A percentile compares a stretch with the other conserved stretches of the same genome.
These are phyloP conservation scores for Eledona agricola DNA, from an alignment of 2,888 invertebrate species.

Conservation along the genomic window DNA sequence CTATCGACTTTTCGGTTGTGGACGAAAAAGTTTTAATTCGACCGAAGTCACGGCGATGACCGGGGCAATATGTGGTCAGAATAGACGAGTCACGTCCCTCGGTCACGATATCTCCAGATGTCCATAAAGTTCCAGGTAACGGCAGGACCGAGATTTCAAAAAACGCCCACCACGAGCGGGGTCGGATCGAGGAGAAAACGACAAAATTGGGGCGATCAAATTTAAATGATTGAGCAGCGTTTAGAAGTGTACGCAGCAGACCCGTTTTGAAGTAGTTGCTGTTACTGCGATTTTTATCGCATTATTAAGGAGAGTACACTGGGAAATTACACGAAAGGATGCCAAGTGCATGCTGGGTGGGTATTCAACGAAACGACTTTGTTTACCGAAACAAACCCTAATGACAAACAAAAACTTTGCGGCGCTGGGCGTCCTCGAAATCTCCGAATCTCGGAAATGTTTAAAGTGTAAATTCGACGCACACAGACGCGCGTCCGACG, in stretches of 20 bases:
- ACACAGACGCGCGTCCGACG: no score
- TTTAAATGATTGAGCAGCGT: no score
- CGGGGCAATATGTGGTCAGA: slow-evolving; percentile 31
- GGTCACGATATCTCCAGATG: slow-evolving; percentile 39
- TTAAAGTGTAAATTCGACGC: no score
- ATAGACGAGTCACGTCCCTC: slow-evolving; percentile 37
- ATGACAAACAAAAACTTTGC: slow-evolving; percentile 29
- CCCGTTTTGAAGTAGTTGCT: no score
- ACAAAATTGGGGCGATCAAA: no score
- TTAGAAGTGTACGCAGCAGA: no score
- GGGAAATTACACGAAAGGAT: slow-evolving; percentile 38
- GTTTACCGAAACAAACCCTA: slow-evolving; percentile 39
- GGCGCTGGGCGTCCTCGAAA: no score
- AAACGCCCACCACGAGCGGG: no score
- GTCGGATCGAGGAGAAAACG: no score
- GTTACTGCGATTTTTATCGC: no score
- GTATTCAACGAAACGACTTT: slow-evolving; percentile 33
- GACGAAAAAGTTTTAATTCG: slow-evolving; percentile 26
- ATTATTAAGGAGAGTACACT: slow-evolving; percentile 35
- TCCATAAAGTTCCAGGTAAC: slow-evolving; percentile 40
- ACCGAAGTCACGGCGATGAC: slow-evolving; percentile 28
- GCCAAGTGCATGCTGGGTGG: slow-evolving; percentile 37
- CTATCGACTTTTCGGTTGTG: slow-evolving; percentile 3
- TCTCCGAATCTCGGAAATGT: no score
- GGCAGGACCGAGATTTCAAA: slow-evolving; percentile 39